A percentile compares a stretch with the other conserved stretches of the same genome.
phyloP scores from a whole-genome alignment of 2,113 vertebrate species.

The Tringa solitaria region DNA sequence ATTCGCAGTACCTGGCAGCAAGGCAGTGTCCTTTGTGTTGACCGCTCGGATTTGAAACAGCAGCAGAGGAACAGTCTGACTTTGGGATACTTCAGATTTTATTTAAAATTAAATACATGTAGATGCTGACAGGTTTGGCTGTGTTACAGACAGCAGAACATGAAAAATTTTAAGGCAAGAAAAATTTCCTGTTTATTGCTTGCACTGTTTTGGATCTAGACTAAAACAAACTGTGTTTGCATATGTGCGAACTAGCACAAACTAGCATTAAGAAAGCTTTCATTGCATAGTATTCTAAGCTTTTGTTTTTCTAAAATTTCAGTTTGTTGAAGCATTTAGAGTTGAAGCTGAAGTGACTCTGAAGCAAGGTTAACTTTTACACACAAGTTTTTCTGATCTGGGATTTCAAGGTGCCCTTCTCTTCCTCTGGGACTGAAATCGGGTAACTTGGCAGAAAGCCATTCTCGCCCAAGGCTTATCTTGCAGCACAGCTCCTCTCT shows the following conservation, averaged over 20 bases:
- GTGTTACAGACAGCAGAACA: neutral
- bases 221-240: neutral
- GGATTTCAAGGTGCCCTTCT: slow-evolving; percentile 25
- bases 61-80: neutral
- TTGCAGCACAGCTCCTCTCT: neutral
- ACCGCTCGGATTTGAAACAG: neutral
- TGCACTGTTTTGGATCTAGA: neutral
- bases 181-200: neutral
- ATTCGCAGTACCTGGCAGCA: neutral
- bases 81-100: neutral
- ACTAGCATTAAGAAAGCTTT: neutral
- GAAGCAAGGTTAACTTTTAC: neutral
- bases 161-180: neutral
- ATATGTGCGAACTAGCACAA: neutral
- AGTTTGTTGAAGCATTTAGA: neutral
- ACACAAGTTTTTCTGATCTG: neutral
- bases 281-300: neutral
- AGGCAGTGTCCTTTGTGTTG: neutral
- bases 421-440: neutral
- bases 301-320: neutral
- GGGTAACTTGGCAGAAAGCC: neutral
- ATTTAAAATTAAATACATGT: neutral
- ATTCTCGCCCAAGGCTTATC: neutral
- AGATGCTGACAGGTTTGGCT: neutral
- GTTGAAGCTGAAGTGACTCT: neutral